Conservation (phyloP, 1,140 invertebrate genomes). For the Drosophila azteca region DNA sequence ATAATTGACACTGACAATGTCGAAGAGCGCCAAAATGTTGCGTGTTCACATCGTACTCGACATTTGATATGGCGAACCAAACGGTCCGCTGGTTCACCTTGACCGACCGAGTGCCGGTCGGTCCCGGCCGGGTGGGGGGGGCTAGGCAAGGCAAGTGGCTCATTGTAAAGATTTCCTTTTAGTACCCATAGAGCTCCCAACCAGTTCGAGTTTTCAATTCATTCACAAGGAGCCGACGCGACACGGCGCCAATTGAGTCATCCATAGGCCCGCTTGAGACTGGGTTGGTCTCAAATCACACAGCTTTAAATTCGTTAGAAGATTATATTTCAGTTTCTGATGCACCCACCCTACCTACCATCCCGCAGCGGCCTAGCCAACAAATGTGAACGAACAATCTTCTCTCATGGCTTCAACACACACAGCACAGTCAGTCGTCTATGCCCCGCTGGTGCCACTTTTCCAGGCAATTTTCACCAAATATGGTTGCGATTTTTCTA, state of each 20-base stretch:
- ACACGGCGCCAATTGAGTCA: conserved; percentile 66
- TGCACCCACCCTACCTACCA: not conserved
- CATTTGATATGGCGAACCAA: conserved; percentile 56
- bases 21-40: conserved; percentile 62
- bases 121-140: conserved; percentile 31
- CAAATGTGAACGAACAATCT: not conserved
- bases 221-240: conserved; percentile 58
- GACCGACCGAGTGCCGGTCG: conserved; percentile 23
- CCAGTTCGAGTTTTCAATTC: conserved; percentile 56
- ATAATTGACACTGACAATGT: conserved; percentile 62
- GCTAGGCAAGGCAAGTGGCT: conserved; percentile 66
- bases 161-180: conserved; percentile 72
- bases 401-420: not conserved
- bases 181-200: conserved; percentile 40
- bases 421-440: conserved; percentile 20
- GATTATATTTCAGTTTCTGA: conserved; percentile 34
- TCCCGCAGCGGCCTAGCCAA: not conserved
- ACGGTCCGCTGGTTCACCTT: conserved; percentile 61
- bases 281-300: conserved; percentile 18
- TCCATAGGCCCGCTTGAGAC: conserved; percentile 47
- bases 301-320: not conserved
- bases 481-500: conserved; percentile 74
- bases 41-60: conserved; percentile 53
- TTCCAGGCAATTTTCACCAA: conserved; percentile 65
- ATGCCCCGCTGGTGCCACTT: conserved; percentile 20